Evolutionary conservation across 2,113 vertebrate species (phyloP).

Genomic region (Rhegmatorhina hoffmannsi): DNA sequence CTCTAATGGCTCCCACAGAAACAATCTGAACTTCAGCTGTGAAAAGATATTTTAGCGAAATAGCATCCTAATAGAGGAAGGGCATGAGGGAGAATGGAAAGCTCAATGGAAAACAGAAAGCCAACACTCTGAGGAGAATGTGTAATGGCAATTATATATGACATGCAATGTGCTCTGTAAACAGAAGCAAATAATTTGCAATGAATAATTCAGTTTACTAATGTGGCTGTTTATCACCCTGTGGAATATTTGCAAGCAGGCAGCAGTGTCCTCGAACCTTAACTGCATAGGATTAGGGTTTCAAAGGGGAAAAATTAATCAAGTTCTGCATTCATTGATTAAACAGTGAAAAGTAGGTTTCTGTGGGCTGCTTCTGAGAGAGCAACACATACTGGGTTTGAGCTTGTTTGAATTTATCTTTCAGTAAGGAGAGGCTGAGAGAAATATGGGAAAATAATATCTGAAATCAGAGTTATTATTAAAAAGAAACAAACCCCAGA

Average conservation of each 20-base stretch:
- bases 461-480: background rate
- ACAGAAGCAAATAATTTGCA: constrained; percentile 19
- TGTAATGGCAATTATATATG: background rate
- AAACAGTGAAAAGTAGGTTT: background rate
- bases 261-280: background rate
- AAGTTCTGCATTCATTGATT: background rate
- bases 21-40: background rate
- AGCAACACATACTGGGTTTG: background rate
- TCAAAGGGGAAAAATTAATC: background rate
- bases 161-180: background rate
- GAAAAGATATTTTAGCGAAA: background rate
- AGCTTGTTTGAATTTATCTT: background rate
- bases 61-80: background rate
- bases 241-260: background rate
- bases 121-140: background rate
- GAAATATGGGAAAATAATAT: background rate
- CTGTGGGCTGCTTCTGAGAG: background rate
- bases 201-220: constrained; percentile 36
- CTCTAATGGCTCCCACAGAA: background rate
- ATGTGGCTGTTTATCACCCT: background rate
- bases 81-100: background rate
- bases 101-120: background rate
- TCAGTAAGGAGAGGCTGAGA: background rate
- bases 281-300: background rate
- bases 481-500: background rate